Evolutionary conservation across 2,888 invertebrate genomes (phyloP), one percentile per base, ranked within the genome.

Genomic region (Meganola albula): DNA sequence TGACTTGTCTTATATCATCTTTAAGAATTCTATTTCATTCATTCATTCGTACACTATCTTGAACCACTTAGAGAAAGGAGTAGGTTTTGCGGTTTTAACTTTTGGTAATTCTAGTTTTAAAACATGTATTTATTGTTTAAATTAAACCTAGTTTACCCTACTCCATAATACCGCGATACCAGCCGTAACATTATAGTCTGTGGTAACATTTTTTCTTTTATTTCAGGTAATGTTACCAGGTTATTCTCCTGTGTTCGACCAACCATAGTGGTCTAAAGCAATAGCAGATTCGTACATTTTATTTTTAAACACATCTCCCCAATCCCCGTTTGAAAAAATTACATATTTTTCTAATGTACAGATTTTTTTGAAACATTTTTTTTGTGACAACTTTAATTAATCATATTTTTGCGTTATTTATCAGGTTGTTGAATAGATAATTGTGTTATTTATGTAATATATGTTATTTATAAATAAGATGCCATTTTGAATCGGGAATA

Each of bases 201-300:
- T 2, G 12, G 11, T 11, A 24, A 13, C 25, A 25, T 2, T 18
- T 3, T 11, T 33, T 34, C 41, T 29, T 41, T 13, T 40, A 35
- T 53, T 60, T 0, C 73, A 79, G 79, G 70, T 72, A 65, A 58
- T 61, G 63, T 71, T 67, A 68, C 69, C 70, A 66, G 59, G 59
- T 51, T 50, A 56, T 46, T 50, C 40, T 54, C 60, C 54, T 58
- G 63, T 41, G 43, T 54, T 49, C 39, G 57, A 42, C 46, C 55
- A 46, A 26, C 24, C 41, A 12, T 51, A 48, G 36, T 53, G 56
- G 60, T 51, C 55, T 46, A 58, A 57, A 28, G 40, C 60, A 61
- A 63, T 72, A 72, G 72, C 62, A n/a, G n/a, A n/a, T n/a, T 48
- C 37, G 40, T 13, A 35, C 14, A 16, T 16, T 16, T 6, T 16